These are phyloP conservation scores for Drosophila mayaguana DNA, from an alignment of 2,888 invertebrate species.

Conservation along the genomic window DNA sequence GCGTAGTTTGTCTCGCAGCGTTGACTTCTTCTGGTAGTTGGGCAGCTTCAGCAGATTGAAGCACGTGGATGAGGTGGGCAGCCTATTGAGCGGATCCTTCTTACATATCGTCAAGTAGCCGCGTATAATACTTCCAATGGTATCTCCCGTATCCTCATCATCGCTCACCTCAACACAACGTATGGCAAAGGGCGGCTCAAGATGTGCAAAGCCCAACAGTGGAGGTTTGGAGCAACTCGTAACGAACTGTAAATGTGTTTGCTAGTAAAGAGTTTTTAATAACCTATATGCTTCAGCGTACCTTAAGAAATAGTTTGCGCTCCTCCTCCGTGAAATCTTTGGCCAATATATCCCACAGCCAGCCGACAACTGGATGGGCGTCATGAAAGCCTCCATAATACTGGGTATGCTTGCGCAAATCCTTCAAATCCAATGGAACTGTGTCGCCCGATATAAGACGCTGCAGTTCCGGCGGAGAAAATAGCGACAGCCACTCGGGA, in stretches of 20 bases:
- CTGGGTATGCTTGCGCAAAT: constrained; percentile 95
- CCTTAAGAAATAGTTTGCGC: constrained; percentile 96
- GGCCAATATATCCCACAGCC: constrained; percentile 99
- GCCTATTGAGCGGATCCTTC: constrained; percentile 95
- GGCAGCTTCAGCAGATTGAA: constrained; percentile 99
- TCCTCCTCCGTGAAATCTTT: constrained; percentile 97
- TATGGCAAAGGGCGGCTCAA: constrained; percentile 99
- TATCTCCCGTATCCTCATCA: constrained; percentile 94
- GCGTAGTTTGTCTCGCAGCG: constrained; percentile 96
- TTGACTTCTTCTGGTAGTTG: constrained; percentile 98
- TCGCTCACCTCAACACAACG: constrained; percentile 99
- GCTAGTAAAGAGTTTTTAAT: background rate
- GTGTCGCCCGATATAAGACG: constrained; percentile 98
- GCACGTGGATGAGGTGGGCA: constrained; percentile 99
- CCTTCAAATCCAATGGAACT: constrained; percentile 94
- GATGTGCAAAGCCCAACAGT: constrained; percentile 96
- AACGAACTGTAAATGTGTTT: constrained; percentile 88
- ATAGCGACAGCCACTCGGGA: constrained; percentile 96
- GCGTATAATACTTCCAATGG: constrained; percentile 95
- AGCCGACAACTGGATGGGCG: constrained; percentile 97
- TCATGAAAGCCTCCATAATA: constrained; percentile 99
- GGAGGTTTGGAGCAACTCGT: constrained; percentile 99
- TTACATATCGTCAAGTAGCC: constrained; percentile 99
- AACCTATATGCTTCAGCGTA: constrained; percentile 85
- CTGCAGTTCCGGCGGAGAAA: constrained; percentile 98